Evolutionary conservation across 2,113 vertebrate genomes (phyloP).

Genomic region (Phoenicopterus ruber): DNA sequence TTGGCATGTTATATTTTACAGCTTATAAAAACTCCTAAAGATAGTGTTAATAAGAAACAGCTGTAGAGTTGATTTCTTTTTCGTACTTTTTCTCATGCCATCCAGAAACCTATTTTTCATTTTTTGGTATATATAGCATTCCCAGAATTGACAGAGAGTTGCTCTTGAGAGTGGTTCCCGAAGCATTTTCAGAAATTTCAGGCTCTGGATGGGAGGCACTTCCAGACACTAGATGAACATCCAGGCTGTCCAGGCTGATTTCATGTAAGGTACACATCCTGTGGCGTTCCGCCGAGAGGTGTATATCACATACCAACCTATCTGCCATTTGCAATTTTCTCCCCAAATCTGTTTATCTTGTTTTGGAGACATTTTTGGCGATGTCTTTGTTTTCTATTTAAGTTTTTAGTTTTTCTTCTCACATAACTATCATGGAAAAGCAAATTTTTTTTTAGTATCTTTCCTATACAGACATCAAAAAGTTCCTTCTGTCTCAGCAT

Average conservation of each 20-base stretch:
- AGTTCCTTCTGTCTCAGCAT: not conserved
- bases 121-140: not conserved
- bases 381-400: not conserved
- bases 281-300: not conserved
- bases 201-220: not conserved
- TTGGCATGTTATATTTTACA: conserved; percentile 1
- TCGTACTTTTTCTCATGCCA: not conserved
- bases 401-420: not conserved
- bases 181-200: not conserved
- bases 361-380: not conserved
- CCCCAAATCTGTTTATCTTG: not conserved
- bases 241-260: not conserved
- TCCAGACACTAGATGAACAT: not conserved
- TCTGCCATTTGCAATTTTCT: not conserved
- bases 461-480: not conserved
- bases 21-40: conserved; percentile 13
- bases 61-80: not conserved
- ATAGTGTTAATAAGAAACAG: conserved; percentile 29
- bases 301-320: not conserved
- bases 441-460: not conserved
- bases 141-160: not conserved
- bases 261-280: not conserved
- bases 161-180: not conserved
- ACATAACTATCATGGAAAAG: not conserved
- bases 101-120: not conserved